Evolutionary conservation across 2,888 invertebrate genomes (phyloP).

Genomic region (Amblyjoppa proteus): DNA sequence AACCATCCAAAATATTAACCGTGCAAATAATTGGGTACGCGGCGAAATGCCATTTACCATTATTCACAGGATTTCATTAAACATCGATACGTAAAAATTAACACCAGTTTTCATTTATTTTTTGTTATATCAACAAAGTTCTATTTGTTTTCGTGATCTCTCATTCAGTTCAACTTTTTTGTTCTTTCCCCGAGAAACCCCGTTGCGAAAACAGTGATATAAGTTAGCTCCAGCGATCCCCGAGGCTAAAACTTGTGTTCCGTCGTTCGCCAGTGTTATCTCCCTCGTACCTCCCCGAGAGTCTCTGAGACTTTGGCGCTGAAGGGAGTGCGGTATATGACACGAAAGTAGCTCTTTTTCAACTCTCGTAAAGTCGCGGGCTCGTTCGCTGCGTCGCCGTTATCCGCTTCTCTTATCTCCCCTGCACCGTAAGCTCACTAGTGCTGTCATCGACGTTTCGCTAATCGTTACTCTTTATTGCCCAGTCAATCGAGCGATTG

Average conservation of each 20-base stretch:
- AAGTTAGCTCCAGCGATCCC: slow-evolving; percentile 37
- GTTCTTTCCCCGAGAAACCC: not conserved
- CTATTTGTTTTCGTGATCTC: not conserved
- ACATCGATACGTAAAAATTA: not conserved
- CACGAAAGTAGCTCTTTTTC: slow-evolving; percentile 38
- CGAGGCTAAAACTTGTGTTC: slow-evolving; percentile 45
- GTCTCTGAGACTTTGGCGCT: slow-evolving; percentile 35
- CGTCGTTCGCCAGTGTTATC: slow-evolving; percentile 39
- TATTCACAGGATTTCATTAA: not conserved
- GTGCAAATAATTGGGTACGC: not conserved
- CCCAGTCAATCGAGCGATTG: slow-evolving; percentile 29
- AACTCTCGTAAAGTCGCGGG: slow-evolving; percentile 48
- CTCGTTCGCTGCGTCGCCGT: slow-evolving; percentile 30
- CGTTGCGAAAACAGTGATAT: slow-evolving; percentile 20
- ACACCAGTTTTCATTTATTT: not conserved
- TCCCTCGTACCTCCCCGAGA: slow-evolving; percentile 19
- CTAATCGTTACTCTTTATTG: slow-evolving; percentile 58
- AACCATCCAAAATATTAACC: not conserved
- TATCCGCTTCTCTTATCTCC: slow-evolving; percentile 54
- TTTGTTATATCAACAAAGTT: slow-evolving; percentile 1
- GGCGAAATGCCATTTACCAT: not conserved
- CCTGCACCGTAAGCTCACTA: slow-evolving; percentile 10
- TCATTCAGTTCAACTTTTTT: not conserved
- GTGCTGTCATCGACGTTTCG: slow-evolving; percentile 54
- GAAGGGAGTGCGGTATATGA: slow-evolving; percentile 15